Evolutionary conservation across 2,113 vertebrate species (phyloP).

Genomic region (Erythrocebus patas): DNA sequence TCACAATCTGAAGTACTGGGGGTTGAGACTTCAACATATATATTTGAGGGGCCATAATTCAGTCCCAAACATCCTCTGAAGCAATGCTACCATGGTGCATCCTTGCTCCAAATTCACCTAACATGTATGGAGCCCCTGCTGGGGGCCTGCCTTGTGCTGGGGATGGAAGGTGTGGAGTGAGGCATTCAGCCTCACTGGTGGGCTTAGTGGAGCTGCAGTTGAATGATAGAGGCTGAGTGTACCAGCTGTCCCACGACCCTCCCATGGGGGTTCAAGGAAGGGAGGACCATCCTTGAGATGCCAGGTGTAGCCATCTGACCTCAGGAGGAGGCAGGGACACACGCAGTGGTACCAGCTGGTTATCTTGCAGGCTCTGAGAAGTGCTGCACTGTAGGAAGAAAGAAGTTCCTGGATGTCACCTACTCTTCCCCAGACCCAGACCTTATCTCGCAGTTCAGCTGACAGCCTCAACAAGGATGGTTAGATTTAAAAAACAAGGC

Average conservation of each 20-base stretch:
- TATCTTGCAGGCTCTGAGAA: rapidly evolving
- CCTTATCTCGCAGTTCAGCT: rapidly evolving
- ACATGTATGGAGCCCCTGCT: rapidly evolving
- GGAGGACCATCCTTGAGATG: not conserved
- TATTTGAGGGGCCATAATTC: not conserved
- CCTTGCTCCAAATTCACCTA: not conserved
- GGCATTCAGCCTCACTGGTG: not conserved
- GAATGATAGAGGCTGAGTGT: not conserved
- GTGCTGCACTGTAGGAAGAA: rapidly evolving
- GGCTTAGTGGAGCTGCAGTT: no score
- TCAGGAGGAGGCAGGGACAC: no score
- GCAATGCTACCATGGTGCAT: rapidly evolving
- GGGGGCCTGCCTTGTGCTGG: rapidly evolving
- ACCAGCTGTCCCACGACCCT: no score
- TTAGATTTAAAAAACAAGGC: no score
- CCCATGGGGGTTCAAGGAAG: not conserved
- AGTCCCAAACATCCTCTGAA: not conserved
- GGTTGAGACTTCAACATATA: not conserved
- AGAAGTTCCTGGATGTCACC: rapidly evolving
- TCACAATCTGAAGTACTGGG: rapidly evolving
- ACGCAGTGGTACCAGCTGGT: rapidly evolving
- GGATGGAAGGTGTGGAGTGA: rapidly evolving
- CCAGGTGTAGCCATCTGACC: rapidly evolving
- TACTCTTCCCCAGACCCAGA: not conserved
- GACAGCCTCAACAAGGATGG: not conserved